These are phyloP conservation scores for Mylabris phalerata DNA, from an alignment of 1,140 invertebrate species.

Conservation along the genomic window DNA sequence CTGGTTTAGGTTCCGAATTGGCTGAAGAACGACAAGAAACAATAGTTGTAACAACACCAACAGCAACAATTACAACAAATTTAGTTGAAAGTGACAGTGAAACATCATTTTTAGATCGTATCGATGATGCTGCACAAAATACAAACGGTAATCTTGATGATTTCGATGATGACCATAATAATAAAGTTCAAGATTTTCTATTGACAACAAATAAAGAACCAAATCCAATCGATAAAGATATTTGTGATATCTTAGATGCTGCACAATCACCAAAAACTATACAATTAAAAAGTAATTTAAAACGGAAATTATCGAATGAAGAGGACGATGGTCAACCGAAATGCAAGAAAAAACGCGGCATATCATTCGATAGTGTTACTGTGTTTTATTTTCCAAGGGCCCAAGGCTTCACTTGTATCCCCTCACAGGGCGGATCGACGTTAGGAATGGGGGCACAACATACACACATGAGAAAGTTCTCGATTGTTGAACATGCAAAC, in stretches of 20 bases:
- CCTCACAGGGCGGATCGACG: slow-evolving; percentile 92
- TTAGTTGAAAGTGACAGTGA: slow-evolving; percentile 48
- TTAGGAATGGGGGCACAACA: slow-evolving; percentile 91
- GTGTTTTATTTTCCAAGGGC: slow-evolving; percentile 92
- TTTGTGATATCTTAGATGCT: slow-evolving; percentile 12
- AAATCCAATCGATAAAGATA: slow-evolving; percentile 9
- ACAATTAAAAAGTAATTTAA: slow-evolving; percentile 48
- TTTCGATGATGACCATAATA: slow-evolving; percentile 13
- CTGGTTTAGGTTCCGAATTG: slow-evolving; percentile 53
- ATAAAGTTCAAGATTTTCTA: slow-evolving; percentile 19
- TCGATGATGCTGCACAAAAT: slow-evolving; percentile 37
- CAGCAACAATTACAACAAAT: slow-evolving; percentile 33
- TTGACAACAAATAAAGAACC: slow-evolving; percentile 12
- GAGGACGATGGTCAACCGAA: slow-evolving; percentile 45
- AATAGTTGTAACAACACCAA: slow-evolving; percentile 8
- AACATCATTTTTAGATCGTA: slow-evolving; percentile 47
- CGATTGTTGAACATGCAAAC: slow-evolving; percentile 64
- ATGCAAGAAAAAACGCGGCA: slow-evolving; percentile 63
- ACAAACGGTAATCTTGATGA: slow-evolving; percentile 23
- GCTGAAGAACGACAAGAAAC: slow-evolving; percentile 42
- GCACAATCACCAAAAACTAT: slow-evolving; percentile 9
- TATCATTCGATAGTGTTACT: slow-evolving; percentile 87
- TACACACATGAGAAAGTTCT: slow-evolving; percentile 66
- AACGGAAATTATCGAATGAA: slow-evolving; percentile 45
- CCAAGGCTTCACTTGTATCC: slow-evolving; percentile 97